These are phyloP conservation scores for Catharus fuscescens DNA, from an alignment of 2,113 vertebrate genomes.

Conservation along the genomic window DNA sequence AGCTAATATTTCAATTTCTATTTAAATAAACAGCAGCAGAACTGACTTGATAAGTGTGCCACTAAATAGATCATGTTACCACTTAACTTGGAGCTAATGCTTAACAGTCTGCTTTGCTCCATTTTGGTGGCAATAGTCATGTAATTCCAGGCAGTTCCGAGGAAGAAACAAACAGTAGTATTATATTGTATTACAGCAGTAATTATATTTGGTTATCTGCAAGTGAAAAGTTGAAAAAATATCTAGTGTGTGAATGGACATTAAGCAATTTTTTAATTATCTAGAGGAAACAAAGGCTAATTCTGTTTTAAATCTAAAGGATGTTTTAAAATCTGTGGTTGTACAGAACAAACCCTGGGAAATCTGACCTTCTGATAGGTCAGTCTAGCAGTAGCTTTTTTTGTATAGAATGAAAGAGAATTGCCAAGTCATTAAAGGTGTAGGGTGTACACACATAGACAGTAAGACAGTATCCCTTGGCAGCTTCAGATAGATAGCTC, in stretches of 20 bases:
- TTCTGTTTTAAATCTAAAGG: constrained; percentile 13
- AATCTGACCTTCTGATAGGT: not conserved
- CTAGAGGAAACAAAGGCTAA: constrained; percentile 11
- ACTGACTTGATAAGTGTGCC: constrained; percentile 64
- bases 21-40: constrained; percentile 68
- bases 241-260: not conserved
- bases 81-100: constrained; percentile 48
- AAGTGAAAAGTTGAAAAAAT: not conserved
- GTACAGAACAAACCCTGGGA: not conserved
- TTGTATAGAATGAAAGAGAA: not conserved
- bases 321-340: constrained; percentile 3
- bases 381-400: constrained; percentile 1
- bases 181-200: not conserved
- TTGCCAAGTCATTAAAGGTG: not conserved
- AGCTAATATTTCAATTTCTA: constrained; percentile 58
- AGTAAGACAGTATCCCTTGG: not conserved
- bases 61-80: constrained; percentile 62
- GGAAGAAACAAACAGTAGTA: constrained; percentile 17
- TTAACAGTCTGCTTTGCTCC: constrained; percentile 44
- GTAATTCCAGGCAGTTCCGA: constrained; percentile 24
- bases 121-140: constrained; percentile 29
- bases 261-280: constrained; percentile 23
- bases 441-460: not conserved
- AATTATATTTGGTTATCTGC: constrained; percentile 49
- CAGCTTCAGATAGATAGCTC: not conserved